These are phyloP conservation scores for Sipha flava DNA, from an alignment of 1,140 invertebrate genomes.

Conservation along the genomic window DNA sequence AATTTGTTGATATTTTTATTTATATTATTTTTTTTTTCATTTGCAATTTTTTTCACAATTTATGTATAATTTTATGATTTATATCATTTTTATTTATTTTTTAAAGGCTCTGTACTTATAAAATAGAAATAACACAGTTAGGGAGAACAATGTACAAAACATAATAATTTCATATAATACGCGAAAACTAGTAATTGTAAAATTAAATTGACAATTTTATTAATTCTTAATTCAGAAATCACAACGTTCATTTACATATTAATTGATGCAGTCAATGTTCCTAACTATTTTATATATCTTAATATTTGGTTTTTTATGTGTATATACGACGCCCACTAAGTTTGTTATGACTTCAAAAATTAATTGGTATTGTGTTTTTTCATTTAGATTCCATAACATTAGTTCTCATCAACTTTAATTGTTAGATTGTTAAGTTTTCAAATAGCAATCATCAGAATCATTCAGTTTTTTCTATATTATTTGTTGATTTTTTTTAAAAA, in stretches of 20 bases:
- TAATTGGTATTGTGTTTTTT: not conserved
- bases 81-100: not conserved
- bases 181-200: not conserved
- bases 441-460: too few relatives aligned
- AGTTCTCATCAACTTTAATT: too few relatives aligned
- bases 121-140: not conserved
- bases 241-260: not conserved
- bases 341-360: not conserved
- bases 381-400: too few relatives aligned
- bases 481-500: too few relatives aligned
- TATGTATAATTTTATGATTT: not conserved
- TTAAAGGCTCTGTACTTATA: not conserved
- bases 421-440: too few relatives aligned
- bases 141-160: not conserved
- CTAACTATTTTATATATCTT: not conserved
- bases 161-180: not conserved
- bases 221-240: not conserved
- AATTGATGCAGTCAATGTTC: not conserved
- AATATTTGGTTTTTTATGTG: not conserved
- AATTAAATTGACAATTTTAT: not conserved
- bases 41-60: not conserved
- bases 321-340: not conserved
- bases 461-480: too few relatives aligned
- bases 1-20: conserved; percentile 10
- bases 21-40: not conserved